Evolutionary conservation across 2,888 invertebrate genomes (phyloP).

Genomic region (Rhorus exstirpatorius): DNA sequence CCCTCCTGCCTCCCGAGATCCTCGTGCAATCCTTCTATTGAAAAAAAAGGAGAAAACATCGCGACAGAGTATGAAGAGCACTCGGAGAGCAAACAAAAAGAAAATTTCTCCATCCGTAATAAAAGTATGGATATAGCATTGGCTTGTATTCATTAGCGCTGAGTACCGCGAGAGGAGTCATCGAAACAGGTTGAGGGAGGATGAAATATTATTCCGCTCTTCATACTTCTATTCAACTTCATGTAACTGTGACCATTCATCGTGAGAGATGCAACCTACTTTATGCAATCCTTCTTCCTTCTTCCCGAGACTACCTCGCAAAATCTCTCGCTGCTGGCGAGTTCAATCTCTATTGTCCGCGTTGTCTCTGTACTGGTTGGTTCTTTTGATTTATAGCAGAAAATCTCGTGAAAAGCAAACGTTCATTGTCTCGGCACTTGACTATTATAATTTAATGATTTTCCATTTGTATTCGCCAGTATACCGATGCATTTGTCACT

Average conservation of each 20-base stretch:
- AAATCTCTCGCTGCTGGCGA: background rate
- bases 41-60: conserved; percentile 11
- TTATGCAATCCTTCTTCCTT: conserved; percentile 31
- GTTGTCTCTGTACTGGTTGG: background rate
- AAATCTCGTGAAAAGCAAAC: no score
- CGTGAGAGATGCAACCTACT: conserved; percentile 55
- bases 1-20: background rate
- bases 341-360: background rate
- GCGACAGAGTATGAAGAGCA: background rate
- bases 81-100: background rate
- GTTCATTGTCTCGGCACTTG: no score
- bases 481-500: background rate
- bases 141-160: conserved; percentile 23
- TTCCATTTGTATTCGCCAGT: background rate
- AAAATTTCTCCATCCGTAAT: conserved; percentile 21
- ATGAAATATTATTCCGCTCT: conserved; percentile 3
- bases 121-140: conserved; percentile 7
- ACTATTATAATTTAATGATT: background rate
- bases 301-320: conserved; percentile 9
- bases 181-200: background rate
- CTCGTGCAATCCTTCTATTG: background rate
- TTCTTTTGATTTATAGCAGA: no score
- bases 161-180: background rate
- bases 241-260: conserved; percentile 3
- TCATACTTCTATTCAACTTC: conserved; percentile 1